Conservation (phyloP, 2,113 vertebrate species). For the Dasypus novemcinctus region DNA sequence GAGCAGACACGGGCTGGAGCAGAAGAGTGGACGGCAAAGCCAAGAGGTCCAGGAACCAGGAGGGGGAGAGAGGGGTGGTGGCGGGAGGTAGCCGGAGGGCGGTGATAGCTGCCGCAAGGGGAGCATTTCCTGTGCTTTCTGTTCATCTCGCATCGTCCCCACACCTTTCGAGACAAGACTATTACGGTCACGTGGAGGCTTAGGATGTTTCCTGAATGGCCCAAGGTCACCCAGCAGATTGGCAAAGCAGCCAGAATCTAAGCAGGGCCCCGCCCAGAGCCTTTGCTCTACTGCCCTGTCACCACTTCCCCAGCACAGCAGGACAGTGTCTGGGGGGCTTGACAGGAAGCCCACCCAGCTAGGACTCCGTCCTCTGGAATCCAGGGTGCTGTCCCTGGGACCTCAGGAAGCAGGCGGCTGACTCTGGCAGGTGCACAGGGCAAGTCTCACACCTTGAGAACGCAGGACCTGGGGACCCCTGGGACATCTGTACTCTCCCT, state of each 20-base stretch:
- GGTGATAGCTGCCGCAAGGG: accelerated
- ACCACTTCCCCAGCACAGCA: not conserved
- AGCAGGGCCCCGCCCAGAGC: not conserved
- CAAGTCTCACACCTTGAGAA: no score
- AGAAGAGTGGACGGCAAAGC: not conserved
- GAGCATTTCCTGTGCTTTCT: not conserved
- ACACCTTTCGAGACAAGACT: not conserved
- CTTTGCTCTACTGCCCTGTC: not conserved
- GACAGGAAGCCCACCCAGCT: not conserved
- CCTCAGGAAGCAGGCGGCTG: not conserved
- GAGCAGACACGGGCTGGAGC: constrained; percentile 26
- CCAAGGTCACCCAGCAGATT: not conserved
- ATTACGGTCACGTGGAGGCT: not conserved
- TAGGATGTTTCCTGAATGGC: not conserved
- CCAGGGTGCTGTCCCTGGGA: not conserved
- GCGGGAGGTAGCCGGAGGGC: not conserved
- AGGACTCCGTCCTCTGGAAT: accelerated
- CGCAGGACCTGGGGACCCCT: accelerated
- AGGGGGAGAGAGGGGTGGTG: no score
- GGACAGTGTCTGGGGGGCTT: not conserved
- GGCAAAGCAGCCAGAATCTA: not conserved
- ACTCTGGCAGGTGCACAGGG: accelerated
- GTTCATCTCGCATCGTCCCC: not conserved
- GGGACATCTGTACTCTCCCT: accelerated
- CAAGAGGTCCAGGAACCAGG: not conserved